phyloP scores from a whole-genome alignment of 2,888 invertebrate genomes.

The Lepidochitona cinerea region DNA sequence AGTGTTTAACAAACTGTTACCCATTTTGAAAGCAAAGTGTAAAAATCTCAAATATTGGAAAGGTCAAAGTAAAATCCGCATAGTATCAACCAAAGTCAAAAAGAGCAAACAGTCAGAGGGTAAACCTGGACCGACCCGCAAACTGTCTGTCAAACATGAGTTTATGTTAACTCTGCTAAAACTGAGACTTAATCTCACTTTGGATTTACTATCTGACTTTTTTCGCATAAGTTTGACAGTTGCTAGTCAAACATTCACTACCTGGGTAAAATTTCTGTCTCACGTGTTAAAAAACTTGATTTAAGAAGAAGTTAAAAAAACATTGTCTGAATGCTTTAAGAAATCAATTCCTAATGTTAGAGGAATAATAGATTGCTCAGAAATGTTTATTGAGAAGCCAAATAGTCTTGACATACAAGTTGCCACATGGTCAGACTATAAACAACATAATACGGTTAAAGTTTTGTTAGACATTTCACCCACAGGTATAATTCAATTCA shows the following conservation, averaged over 20 bases:
- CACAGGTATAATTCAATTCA: not conserved
- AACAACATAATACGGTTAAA: not conserved
- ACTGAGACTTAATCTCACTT: not conserved
- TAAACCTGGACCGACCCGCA: not conserved
- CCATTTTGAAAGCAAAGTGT: too few species aligned
- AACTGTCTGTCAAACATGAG: not conserved
- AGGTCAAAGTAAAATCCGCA: not conserved
- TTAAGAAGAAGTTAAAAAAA: not conserved
- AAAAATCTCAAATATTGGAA: not conserved
- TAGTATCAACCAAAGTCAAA: not conserved
- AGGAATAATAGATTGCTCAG: not conserved
- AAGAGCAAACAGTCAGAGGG: not conserved
- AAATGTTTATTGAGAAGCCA: not conserved
- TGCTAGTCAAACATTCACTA: not conserved
- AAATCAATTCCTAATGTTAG: not conserved
- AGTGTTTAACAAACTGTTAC: too few species aligned
- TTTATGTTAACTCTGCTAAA: not conserved
- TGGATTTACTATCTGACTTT: too few species aligned
- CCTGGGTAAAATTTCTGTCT: not conserved
- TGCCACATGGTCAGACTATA: not conserved
- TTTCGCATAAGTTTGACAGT: not conserved
- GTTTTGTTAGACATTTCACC: not conserved
- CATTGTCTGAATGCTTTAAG: not conserved
- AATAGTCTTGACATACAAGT: not conserved
- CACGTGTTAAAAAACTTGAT: not conserved